Conservation (phyloP, 2,797 vertebrate species). For the Glyptemys insculpta region DNA sequence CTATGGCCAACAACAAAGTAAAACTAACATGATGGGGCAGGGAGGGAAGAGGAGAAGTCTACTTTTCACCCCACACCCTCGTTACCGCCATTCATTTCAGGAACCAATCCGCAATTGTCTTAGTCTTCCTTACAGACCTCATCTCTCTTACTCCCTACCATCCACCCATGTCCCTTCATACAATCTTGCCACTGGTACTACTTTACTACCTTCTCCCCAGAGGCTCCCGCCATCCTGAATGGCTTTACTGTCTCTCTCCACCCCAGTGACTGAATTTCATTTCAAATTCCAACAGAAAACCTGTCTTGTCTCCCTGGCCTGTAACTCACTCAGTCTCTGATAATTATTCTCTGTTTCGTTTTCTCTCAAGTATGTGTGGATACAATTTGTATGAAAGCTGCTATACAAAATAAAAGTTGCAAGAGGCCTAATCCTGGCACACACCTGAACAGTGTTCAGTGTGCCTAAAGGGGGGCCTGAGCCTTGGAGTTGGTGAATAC, state of each 20-base stretch:
- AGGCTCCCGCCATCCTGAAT: neutral
- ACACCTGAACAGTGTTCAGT: neutral
- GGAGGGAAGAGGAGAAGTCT: neutral
- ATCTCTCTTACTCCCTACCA: neutral
- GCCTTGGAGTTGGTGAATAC: neutral
- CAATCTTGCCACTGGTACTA: neutral
- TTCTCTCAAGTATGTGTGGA: neutral
- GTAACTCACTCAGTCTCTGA: neutral
- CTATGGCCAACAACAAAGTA: neutral
- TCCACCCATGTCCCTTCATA: accelerated
- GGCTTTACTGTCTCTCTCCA: neutral
- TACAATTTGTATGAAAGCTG: neutral
- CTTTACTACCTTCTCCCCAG: neutral
- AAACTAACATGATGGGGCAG: neutral
- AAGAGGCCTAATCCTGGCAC: neutral
- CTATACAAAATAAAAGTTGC: neutral
- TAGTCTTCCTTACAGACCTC: neutral
- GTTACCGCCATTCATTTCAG: neutral
- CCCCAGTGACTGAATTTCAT: neutral
- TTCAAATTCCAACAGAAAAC: neutral
- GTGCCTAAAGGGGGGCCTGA: neutral
- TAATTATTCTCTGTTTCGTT: neutral
- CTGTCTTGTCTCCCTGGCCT: neutral
- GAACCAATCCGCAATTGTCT: neutral
- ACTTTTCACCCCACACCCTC: neutral